These are phyloP conservation scores for Tanytarsus gracilentus DNA, from an alignment of 2,888 invertebrate species.

Conservation along the genomic window DNA sequence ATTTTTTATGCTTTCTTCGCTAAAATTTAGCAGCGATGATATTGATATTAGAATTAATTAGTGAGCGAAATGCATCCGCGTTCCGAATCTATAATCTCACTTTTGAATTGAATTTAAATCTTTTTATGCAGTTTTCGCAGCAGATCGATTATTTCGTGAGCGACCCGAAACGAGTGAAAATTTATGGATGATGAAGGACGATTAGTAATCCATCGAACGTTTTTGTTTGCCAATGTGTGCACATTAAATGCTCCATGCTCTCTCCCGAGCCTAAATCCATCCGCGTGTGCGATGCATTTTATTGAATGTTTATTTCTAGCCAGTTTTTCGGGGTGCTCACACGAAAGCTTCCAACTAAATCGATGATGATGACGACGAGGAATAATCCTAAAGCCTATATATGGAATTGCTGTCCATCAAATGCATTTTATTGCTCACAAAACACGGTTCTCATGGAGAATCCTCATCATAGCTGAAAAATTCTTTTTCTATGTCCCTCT, in stretches of 20 bases:
- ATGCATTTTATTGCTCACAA: conserved; percentile 15
- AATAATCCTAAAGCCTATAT: conserved; percentile 13
- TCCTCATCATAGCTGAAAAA: too few species aligned
- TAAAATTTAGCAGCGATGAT: too few species aligned
- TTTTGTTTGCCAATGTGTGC: background rate
- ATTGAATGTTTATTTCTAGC: conserved; percentile 9
- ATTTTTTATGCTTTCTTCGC: too few species aligned
- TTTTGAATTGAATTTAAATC: background rate
- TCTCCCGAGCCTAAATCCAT: conserved; percentile 15
- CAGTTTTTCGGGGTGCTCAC: background rate
- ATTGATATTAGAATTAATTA: too few species aligned
- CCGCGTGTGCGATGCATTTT: conserved; percentile 8
- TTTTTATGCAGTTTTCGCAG: background rate
- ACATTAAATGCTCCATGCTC: background rate
- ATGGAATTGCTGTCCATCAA: conserved; percentile 14
- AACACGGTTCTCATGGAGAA: too few species aligned
- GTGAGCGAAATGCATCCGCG: too few species aligned
- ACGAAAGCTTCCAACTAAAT: conserved; percentile 7
- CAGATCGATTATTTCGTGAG: background rate
- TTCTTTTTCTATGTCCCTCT: too few species aligned
- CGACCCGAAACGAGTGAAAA: too few species aligned
- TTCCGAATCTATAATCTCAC: too few species aligned
- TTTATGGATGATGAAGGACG: conserved; percentile 14
- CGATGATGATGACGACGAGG: conserved; percentile 6
- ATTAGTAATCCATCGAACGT: conserved; percentile 23